Evolutionary conservation across 2,797 vertebrate species (phyloP), one percentile per base, ranked within the genome.

Genomic region (Lacerta agilis): DNA sequence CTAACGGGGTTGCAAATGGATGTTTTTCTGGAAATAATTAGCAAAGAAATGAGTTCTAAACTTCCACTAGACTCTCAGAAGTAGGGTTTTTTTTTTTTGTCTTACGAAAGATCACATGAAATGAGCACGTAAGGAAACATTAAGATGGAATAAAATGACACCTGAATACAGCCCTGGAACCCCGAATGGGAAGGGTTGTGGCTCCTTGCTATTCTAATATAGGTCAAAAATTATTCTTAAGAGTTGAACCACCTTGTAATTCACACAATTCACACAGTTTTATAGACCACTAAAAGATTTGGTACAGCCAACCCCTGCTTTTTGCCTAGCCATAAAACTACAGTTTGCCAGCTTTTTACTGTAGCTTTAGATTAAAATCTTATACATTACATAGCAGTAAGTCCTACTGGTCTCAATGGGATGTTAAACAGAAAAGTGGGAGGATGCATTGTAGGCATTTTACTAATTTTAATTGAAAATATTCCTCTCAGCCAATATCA

Each of bases 401-500:
- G 41, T 27, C 41, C 41, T 20, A 41, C 10, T 43, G 71, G 38
- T 36, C 71, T 73, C 15, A 73, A 8, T 36, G 33, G 33, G 71
- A 73, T 55, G 49, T 27, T 38, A 41, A 38, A 82, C 11, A 23
- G 27, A 45, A 45, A 33, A 38, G 9, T 8, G 66, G 27, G 5
- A 20, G 13, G 23, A 83, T 38, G n/a, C 4, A 71, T 49, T 45
- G 17, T 23, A 82, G 17, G 41, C 9, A n/a, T 82, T 82, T 15
- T n/a, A 43, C 38, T 23, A 10, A 5, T 69, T 71, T 71, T 83
- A 83, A 83, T 71, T 69, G 61, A 69, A 61, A 69, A 45, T 71
- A 49, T 83, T 83, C 61, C 61, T 69, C 66, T 83, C 43, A 45
- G 41, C 29, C 17, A 83, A 45, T 81, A 71, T 83, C 69, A 82